Conservation (phyloP, 2,888 invertebrate species). For the Synergus umbraculus region DNA sequence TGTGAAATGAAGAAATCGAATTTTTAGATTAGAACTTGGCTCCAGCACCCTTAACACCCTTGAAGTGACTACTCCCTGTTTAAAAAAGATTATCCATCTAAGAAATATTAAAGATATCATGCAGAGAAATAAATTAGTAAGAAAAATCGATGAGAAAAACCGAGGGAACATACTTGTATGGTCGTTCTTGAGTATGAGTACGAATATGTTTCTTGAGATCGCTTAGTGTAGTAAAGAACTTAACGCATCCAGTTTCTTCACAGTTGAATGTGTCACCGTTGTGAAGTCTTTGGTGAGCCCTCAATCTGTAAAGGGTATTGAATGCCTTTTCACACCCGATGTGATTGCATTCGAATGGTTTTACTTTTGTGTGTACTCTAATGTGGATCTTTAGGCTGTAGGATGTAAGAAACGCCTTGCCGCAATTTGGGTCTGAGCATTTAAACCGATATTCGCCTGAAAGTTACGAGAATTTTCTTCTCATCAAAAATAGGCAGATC, state of each 20-base stretch:
- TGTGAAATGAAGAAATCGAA: too few relatives aligned
- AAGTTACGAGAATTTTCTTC: slow-evolving; percentile 72
- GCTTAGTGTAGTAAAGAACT: slow-evolving; percentile 95
- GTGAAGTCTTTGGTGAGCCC: slow-evolving; percentile 94
- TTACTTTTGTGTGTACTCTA: slow-evolving; percentile 94
- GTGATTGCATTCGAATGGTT: slow-evolving; percentile 93
- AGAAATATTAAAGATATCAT: neutral
- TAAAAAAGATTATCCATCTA: neutral
- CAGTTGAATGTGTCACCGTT: slow-evolving; percentile 97
- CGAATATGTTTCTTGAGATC: slow-evolving; percentile 96
- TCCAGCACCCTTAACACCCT: too few relatives aligned
- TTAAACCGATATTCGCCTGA: slow-evolving; percentile 96
- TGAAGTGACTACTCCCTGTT: neutral
- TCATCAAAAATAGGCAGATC: slow-evolving; percentile 58
- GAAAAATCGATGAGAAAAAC: slow-evolving; percentile 41
- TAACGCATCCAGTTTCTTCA: slow-evolving; percentile 88
- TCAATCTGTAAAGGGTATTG: slow-evolving; percentile 93
- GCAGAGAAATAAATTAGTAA: neutral
- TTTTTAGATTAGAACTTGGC: too few relatives aligned
- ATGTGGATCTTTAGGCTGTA: slow-evolving; percentile 97
- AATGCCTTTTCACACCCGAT: slow-evolving; percentile 94
- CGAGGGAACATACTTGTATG: slow-evolving; percentile 85
- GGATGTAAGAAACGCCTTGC: slow-evolving; percentile 95
- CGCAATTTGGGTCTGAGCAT: slow-evolving; percentile 91
- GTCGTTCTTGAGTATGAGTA: slow-evolving; percentile 94